Evolutionary conservation across 2,888 invertebrate genomes (phyloP).

Genomic region (Marasmarcha lunaedactyla): DNA sequence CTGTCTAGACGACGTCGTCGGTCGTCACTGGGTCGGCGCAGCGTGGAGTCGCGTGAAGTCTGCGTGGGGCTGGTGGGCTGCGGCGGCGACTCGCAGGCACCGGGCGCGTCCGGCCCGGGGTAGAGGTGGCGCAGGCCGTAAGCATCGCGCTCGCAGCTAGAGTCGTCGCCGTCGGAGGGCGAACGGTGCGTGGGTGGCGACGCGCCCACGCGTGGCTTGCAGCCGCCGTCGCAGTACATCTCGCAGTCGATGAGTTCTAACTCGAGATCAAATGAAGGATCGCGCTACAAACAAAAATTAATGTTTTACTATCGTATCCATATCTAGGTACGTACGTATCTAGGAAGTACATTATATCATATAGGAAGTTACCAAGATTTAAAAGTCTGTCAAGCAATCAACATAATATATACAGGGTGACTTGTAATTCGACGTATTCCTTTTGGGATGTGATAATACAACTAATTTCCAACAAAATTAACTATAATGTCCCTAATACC

Average conservation of each 20-base stretch:
- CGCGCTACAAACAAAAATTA: constrained; percentile 21
- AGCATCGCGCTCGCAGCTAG: constrained; percentile 38
- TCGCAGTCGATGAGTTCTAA: constrained; percentile 53
- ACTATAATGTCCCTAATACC: too few species aligned
- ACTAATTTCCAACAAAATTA: too few species aligned
- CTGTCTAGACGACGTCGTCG: constrained; percentile 57
- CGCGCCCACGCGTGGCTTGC: constrained; percentile 44
- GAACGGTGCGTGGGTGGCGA: constrained; percentile 42
- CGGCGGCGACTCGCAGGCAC: constrained; percentile 74
- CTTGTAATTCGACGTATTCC: too few species aligned
- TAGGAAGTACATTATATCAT: too few species aligned
- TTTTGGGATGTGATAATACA: too few species aligned
- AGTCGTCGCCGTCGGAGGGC: constrained; percentile 31
- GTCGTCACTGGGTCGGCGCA: constrained; percentile 72
- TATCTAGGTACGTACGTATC: too few species aligned
- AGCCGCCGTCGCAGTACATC: constrained; percentile 46
- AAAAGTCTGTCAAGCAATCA: too few species aligned
- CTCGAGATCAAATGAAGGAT: constrained; percentile 44
- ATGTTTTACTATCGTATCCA: too few species aligned
- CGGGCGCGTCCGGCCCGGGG: constrained; percentile 31
- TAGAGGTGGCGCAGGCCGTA: constrained; percentile 39
- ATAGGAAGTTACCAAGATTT: too few species aligned
- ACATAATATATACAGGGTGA: too few species aligned
- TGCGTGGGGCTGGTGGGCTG: constrained; percentile 86
- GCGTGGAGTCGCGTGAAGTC: constrained; percentile 78